A percentile compares a stretch with the other conserved stretches of the same genome.
These are phyloP conservation scores for Cataglyphis altisquamis DNA, from an alignment of 2,888 invertebrate genomes.

Conservation along the genomic window DNA sequence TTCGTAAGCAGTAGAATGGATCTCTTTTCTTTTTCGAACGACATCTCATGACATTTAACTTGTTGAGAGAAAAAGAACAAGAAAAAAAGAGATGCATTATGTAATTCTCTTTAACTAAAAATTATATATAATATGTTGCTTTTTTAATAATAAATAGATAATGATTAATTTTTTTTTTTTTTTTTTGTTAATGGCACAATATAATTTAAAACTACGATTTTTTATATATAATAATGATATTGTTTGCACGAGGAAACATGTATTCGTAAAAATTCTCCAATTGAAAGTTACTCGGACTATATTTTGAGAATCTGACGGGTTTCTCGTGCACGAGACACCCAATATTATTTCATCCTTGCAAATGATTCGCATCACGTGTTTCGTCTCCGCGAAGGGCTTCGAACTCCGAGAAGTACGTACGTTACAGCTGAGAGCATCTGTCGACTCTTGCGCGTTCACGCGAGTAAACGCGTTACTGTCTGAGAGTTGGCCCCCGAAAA, in stretches of 20 bases:
- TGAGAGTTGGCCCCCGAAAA: constrained; percentile 32
- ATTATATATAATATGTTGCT: background rate
- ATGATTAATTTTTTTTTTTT: background rate
- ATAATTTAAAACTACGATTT: background rate
- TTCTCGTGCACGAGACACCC: background rate
- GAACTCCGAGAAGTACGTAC: constrained; percentile 26
- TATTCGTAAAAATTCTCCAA: background rate
- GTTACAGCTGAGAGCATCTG: constrained; percentile 43
- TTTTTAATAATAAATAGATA: background rate
- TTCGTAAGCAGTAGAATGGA: background rate
- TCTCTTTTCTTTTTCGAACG: background rate
- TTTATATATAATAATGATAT: background rate
- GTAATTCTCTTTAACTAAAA: background rate
- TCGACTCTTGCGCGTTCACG: constrained; percentile 40
- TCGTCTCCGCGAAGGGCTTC: constrained; percentile 7
- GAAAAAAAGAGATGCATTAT: background rate
- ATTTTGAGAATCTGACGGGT: background rate
- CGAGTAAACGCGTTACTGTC: constrained; percentile 43
- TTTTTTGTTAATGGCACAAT: background rate
- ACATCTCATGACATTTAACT: constrained; percentile 1
- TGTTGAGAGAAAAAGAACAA: background rate
- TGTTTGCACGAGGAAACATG: background rate
- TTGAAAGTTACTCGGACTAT: background rate
- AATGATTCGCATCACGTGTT: constrained; percentile 34
- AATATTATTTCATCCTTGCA: constrained; percentile 23